Percentiles rank a stretch among this genome's conserved stretches.
These are phyloP conservation scores for Lethrus apterus DNA, from an alignment of 1,140 invertebrate genomes.

Conservation along the genomic window DNA sequence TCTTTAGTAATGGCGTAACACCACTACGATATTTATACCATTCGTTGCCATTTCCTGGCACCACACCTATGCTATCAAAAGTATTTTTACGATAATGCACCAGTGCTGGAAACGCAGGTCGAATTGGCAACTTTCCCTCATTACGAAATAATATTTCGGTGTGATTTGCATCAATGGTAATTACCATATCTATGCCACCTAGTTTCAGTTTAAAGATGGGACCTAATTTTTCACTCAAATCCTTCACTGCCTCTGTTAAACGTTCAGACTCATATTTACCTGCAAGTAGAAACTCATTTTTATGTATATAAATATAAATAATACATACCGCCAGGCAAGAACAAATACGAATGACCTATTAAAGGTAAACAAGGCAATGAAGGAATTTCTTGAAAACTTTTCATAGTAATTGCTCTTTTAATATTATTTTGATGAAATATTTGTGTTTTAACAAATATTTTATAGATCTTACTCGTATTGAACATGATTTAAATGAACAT, in stretches of 20 bases:
- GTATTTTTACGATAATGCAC: conserved; percentile 31
- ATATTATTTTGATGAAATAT: too few species aligned
- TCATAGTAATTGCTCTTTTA: too few species aligned
- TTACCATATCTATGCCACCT: conserved; percentile 31
- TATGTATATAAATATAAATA: conserved; percentile 11
- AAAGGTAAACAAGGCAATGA: conserved; percentile 31
- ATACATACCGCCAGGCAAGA: conserved; percentile 35
- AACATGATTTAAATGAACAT: too few species aligned
- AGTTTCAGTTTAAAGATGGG: conserved; percentile 38
- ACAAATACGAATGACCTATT: conserved; percentile 39
- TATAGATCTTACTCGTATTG: too few species aligned
- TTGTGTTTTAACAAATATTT: too few species aligned
- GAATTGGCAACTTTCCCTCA: conserved; percentile 35
- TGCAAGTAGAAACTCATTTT: conserved; percentile 19
- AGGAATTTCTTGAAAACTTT: conserved; percentile 32
- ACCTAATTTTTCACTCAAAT: conserved; percentile 33
- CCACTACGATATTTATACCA: conserved; percentile 38
- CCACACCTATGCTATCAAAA: conserved; percentile 37
- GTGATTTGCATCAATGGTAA: conserved; percentile 36
- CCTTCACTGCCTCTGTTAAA: conserved; percentile 37
- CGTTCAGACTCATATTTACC: conserved; percentile 34
- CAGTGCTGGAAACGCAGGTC: conserved; percentile 38
- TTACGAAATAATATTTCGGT: conserved; percentile 33
- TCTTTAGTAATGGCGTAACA: conserved; percentile 32
- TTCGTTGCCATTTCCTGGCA: conserved; percentile 39